phyloP scores from a whole-genome alignment of 2,888 invertebrate species.

The Leistus spinibarbis region DNA sequence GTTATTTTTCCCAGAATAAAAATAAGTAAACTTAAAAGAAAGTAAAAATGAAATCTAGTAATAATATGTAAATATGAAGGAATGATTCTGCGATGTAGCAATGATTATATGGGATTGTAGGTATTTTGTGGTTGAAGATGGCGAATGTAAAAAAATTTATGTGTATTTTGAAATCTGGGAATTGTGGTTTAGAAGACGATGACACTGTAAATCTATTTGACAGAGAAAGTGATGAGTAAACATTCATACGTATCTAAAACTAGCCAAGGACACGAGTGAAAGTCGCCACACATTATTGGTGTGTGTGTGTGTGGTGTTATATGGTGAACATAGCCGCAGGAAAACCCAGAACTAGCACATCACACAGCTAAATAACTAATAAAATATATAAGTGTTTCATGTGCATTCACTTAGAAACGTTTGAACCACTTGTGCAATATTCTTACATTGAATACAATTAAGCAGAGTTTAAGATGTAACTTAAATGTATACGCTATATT shows the following conservation, averaged over 20 bases:
- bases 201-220: slow-evolving; percentile 3
- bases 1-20: too few species aligned
- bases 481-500: too few species aligned
- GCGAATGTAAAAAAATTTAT: not conserved
- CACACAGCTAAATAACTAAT: not conserved
- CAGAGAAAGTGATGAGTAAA: slow-evolving; percentile 39
- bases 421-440: too few species aligned
- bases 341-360: slow-evolving; percentile 21
- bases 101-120: too few species aligned
- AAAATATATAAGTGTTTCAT: not conserved
- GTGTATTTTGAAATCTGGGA: not conserved
- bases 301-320: slow-evolving; percentile 30
- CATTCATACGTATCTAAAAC: not conserved
- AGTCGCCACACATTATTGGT: slow-evolving; percentile 19
- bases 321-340: slow-evolving; percentile 27
- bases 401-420: not conserved
- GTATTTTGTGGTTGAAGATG: too few species aligned
- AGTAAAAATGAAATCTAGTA: too few species aligned
- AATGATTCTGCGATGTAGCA: too few species aligned
- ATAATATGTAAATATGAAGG: too few species aligned
- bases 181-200: not conserved
- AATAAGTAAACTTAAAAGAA: too few species aligned
- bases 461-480: too few species aligned
- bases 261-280: slow-evolving; percentile 34
- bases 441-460: too few species aligned